A percentile compares a stretch with the other conserved stretches of the same genome.
These are phyloP conservation scores for Nasonia giraulti DNA, from an alignment of 1,140 invertebrate species.

Conservation along the genomic window DNA sequence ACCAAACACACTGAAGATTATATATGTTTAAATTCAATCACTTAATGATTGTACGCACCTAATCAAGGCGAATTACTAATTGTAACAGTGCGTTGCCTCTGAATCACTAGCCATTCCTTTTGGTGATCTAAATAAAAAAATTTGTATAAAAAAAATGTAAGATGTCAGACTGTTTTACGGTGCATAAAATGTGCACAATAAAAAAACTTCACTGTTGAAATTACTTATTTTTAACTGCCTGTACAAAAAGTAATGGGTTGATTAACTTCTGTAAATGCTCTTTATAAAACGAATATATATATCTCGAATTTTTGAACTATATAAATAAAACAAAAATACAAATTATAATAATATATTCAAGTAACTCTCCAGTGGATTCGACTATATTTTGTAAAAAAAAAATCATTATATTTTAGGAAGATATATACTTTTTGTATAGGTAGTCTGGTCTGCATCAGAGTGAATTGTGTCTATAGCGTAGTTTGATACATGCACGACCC, in stretches of 20 bases:
- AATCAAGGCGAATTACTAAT: conserved; percentile 36
- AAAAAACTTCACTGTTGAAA: conserved; percentile 10
- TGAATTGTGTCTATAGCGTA: conserved; percentile 38
- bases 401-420: background rate
- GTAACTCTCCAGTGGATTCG: background rate
- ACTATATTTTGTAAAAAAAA: background rate
- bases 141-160: conserved; percentile 31
- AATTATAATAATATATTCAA: background rate
- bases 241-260: conserved; percentile 14
- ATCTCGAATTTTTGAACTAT: background rate
- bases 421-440: conserved; percentile 43
- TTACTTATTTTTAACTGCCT: conserved; percentile 13
- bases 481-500: conserved; percentile 35
- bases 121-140: conserved; percentile 38
- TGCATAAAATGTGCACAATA: conserved; percentile 20
- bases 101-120: conserved; percentile 43
- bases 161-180: conserved; percentile 44
- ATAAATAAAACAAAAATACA: background rate
- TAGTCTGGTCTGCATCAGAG: conserved; percentile 26
- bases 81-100: conserved; percentile 31
- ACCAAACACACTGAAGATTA: conserved; percentile 30
- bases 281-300: background rate
- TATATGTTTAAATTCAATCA: conserved; percentile 37
- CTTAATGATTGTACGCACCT: conserved; percentile 30
- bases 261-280: background rate